phyloP scores from a whole-genome alignment of 2,113 vertebrate species.

The Phyllopteryx taeniolatus region DNA sequence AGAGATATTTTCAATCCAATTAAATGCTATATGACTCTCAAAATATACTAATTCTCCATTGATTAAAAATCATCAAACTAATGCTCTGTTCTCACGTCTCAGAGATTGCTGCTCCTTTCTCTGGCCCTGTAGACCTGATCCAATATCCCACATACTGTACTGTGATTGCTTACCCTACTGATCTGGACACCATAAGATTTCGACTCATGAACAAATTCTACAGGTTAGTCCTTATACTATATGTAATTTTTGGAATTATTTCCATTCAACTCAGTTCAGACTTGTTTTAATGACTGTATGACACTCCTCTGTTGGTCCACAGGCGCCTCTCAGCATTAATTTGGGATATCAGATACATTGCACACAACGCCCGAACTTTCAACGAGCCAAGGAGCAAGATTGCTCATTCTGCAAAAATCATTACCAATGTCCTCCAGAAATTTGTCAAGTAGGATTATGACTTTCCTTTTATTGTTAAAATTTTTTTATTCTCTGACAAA shows the following conservation, averaged over 20 bases:
- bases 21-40: neutral
- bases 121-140: conserved; percentile 87
- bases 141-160: conserved; percentile 93
- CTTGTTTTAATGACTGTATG: neutral
- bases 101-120: conserved; percentile 91
- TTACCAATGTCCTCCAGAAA: conserved; percentile 88
- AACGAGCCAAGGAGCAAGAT: conserved; percentile 96
- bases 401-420: conserved; percentile 87
- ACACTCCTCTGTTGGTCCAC: conserved; percentile 33
- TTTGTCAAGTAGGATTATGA: conserved; percentile 84
- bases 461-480: neutral
- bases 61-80: neutral
- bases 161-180: conserved; percentile 91
- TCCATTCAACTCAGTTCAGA: neutral
- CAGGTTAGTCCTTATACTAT: conserved; percentile 74
- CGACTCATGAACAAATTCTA: conserved; percentile 89
- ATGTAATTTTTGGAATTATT: neutral
- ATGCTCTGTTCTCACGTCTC: conserved; percentile 22
- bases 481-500: neutral
- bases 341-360: conserved; percentile 93
- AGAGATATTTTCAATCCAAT: neutral
- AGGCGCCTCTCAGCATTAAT: conserved; percentile 91
- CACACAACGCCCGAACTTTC: conserved; percentile 91
- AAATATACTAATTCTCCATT: neutral
- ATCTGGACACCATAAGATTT: conserved; percentile 88